Percentiles rank a stretch among this genome's conserved stretches.
Evolutionary conservation across 2,888 invertebrate species (phyloP).

Genomic region (Parascotia fuliginaria): DNA sequence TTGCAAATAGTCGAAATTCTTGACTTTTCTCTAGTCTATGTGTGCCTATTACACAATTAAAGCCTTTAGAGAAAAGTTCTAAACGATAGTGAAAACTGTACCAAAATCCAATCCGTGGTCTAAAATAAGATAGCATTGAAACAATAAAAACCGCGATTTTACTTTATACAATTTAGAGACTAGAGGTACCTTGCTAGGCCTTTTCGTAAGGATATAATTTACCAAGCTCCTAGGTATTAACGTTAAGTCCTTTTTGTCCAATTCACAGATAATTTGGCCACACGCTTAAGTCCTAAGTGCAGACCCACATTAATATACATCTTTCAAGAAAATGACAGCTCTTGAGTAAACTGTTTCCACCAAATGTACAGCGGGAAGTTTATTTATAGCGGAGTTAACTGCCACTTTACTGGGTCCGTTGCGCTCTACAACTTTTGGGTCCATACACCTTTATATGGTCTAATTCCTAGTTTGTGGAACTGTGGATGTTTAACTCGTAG

Average conservation of each 20-base stretch:
- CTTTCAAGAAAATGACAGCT: conserved; percentile 29
- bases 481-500: conserved; percentile 42
- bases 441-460: conserved; percentile 46
- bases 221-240: too few species aligned
- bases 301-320: conserved; percentile 27
- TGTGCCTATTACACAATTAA: too few species aligned
- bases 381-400: conserved; percentile 50
- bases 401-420: conserved; percentile 47
- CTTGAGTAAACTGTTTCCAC: conserved; percentile 20
- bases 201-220: too few species aligned
- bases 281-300: background rate
- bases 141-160: too few species aligned
- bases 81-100: too few species aligned
- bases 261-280: background rate
- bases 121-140: too few species aligned
- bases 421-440: conserved; percentile 52
- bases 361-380: conserved; percentile 30
- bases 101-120: too few species aligned
- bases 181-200: too few species aligned
- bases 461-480: conserved; percentile 33
- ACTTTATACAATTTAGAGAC: too few species aligned
- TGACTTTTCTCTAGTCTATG: too few species aligned
- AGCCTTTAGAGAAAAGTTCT: too few species aligned
- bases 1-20: too few species aligned
- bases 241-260: background rate